These are phyloP conservation scores for Phoenicopterus ruber DNA, from an alignment of 2,113 vertebrate species.

Conservation along the genomic window DNA sequence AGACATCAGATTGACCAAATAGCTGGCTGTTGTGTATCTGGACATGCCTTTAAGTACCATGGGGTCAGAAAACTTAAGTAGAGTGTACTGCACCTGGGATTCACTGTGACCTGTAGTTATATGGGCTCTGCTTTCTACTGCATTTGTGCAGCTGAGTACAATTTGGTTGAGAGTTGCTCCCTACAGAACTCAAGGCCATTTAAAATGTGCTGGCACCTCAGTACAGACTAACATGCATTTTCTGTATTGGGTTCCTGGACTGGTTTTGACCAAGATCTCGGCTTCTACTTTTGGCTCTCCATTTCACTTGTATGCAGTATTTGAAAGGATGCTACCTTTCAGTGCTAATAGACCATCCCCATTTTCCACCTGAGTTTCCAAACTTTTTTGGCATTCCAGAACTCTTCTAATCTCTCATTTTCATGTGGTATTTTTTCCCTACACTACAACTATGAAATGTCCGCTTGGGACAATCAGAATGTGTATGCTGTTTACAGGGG, in stretches of 20 bases:
- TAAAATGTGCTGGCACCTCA: not conserved
- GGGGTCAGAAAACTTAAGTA: not conserved
- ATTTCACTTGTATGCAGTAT: not conserved
- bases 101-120: not conserved
- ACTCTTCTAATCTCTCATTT: not conserved
- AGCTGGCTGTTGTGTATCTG: not conserved
- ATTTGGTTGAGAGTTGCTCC: not conserved
- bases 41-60: not conserved
- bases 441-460: not conserved
- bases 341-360: not conserved
- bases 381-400: not conserved
- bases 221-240: not conserved
- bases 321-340: not conserved
- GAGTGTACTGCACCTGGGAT: not conserved
- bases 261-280: not conserved
- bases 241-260: not conserved
- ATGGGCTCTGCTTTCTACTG: not conserved
- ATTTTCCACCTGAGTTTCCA: not conserved
- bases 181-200: not conserved
- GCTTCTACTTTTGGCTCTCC: not conserved
- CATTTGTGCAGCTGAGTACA: not conserved
- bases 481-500: not conserved
- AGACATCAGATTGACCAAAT: not conserved
- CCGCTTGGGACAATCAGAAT: not conserved
- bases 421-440: not conserved